Evolutionary conservation across 1,140 invertebrate genomes (phyloP), one percentile per base, ranked within the genome.

Genomic region (Mylabris phalerata): DNA sequence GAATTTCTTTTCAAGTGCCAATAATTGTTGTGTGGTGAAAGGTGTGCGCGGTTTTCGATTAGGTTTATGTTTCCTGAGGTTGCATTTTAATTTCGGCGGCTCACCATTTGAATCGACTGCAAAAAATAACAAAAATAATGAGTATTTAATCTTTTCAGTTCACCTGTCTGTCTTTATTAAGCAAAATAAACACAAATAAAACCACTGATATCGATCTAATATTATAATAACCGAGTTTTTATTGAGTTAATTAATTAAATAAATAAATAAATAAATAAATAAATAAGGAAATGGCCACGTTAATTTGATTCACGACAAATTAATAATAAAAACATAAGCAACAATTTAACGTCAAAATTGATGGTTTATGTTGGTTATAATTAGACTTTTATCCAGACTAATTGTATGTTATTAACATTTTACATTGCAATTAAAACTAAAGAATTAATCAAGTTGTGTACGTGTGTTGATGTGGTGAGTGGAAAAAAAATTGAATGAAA

Each of bases 11-110:
- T 98, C 96, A 52, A 98, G 77, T 1, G 92, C 89, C 40, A 96
- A 75, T 19, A 98, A 79, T 73, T 98, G 96, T 71, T 97, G 92
- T 4, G 94, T 95, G 5, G 94, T 98, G 79, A 98, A 98, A 2
- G 95, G 95, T 0, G 95, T 98, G 49, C 95, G 81, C 0, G 95
- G 96, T 75, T 98, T 98, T 57, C 96, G 80, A 77, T 98, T 98
- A 11, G 93, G 93, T 71, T 98, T 98, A 81, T 74, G 73, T 60
- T 74, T 74, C 26, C 73, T 61, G n/a, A 74, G 49, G 73, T 95
- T 94, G 77, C 94, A 98, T 75, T 96, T 97, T 47, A 92, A 78
- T 74, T 90, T 90, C 1, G 88, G 84, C 7, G 84, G 83, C 66
- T 91, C 88, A 2, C 84, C 84, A 64, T 84, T 84, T 11, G 74